phyloP scores from a whole-genome alignment of 2,797 vertebrate species.

The Botia kubotai region DNA sequence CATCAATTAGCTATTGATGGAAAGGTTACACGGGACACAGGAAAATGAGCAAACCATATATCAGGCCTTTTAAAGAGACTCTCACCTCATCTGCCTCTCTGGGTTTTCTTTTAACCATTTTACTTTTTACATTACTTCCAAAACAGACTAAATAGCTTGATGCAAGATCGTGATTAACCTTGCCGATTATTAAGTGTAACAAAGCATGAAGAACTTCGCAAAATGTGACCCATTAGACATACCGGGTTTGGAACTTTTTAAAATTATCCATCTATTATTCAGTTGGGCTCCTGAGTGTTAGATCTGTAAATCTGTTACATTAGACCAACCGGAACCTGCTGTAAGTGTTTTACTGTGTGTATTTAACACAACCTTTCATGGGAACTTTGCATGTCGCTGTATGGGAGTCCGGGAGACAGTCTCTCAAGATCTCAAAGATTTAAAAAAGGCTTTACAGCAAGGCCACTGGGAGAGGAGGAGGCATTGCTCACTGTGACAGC shows the following conservation, averaged over 20 bases:
- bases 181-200: conserved; percentile 29
- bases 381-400: conserved; percentile 1
- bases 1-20: conserved; percentile 28
- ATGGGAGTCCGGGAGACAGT: conserved; percentile 13
- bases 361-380: conserved; percentile 11
- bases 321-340: conserved; percentile 11
- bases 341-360: background rate
- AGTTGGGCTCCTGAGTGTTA: conserved; percentile 30
- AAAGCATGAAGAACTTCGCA: conserved; percentile 29
- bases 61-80: background rate
- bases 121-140: conserved; percentile 10
- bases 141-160: conserved; percentile 10
- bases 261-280: conserved; percentile 7
- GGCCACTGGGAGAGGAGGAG: conserved; percentile 13
- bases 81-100: background rate
- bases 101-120: conserved; percentile 1
- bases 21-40: background rate
- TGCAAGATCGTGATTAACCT: conserved; percentile 29
- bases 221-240: conserved; percentile 20
- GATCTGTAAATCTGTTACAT: conserved; percentile 33
- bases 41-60: conserved; percentile 21
- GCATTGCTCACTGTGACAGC: conserved; percentile 31
- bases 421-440: conserved; percentile 33
- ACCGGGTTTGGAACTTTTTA: conserved; percentile 6
- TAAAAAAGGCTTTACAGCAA: conserved; percentile 22